These are phyloP conservation scores for Peromyscus nudipes DNA, from an alignment of 2,797 vertebrate species.

Conservation along the genomic window DNA sequence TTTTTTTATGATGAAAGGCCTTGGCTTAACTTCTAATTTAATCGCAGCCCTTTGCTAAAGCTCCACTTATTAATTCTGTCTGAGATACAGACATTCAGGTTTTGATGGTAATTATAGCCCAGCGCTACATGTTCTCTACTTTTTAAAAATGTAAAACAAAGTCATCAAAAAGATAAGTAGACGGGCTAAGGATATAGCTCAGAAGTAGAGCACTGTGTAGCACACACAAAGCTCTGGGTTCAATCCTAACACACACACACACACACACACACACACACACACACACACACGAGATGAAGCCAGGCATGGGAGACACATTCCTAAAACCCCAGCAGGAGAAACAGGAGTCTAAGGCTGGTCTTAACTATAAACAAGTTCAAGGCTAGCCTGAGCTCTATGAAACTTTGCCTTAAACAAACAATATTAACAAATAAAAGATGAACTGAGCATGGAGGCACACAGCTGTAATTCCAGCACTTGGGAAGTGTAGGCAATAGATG, in stretches of 20 bases:
- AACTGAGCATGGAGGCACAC: background rate
- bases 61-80: slow-evolving; percentile 31
- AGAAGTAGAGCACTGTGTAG: background rate
- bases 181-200: background rate
- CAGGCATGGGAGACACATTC: background rate
- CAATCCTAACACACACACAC: too few species aligned
- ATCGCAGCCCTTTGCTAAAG: slow-evolving; percentile 13
- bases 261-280: background rate
- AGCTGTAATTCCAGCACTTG: background rate
- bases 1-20: slow-evolving; percentile 40
- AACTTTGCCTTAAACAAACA: background rate
- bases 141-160: slow-evolving; percentile 35
- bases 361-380: background rate
- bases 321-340: background rate
- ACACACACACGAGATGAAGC: accelerated
- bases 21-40: slow-evolving; percentile 38
- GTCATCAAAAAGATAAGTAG: background rate
- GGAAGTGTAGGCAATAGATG: background rate
- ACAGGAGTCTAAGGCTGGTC: background rate
- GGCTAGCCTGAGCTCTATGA: background rate
- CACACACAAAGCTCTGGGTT: background rate
- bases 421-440: background rate
- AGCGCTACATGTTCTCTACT: background rate
- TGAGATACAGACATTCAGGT: background rate
- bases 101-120: slow-evolving; percentile 31